phyloP scores from a whole-genome alignment of 2,888 invertebrate genomes.

The Acleris sparsana region DNA sequence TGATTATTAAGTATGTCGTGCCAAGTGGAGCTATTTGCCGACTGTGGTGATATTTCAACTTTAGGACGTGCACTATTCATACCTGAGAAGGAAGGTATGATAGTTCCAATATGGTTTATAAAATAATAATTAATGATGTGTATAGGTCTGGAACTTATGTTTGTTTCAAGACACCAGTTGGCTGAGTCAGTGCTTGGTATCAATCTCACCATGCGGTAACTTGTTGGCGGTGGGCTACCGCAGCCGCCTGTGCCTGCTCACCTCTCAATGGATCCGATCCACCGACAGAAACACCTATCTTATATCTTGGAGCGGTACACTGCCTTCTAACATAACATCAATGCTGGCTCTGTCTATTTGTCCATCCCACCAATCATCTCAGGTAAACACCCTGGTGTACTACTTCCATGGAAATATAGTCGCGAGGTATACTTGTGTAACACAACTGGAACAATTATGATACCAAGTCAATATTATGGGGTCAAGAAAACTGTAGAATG shows the following conservation, averaged over 20 bases:
- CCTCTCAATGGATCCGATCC: constrained; percentile 76
- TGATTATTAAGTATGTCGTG: constrained; percentile 67
- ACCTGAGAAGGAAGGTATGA: constrained; percentile 73
- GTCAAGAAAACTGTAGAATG: too few relatives aligned
- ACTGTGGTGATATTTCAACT: constrained; percentile 84
- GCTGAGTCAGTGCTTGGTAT: constrained; percentile 72
- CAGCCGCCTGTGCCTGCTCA: constrained; percentile 69
- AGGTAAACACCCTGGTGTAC: constrained; percentile 52
- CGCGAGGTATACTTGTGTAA: too few relatives aligned
- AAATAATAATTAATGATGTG: neutral
- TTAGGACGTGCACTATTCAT: constrained; percentile 84
- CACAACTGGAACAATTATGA: too few relatives aligned
- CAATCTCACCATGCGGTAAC: constrained; percentile 74
- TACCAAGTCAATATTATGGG: too few relatives aligned
- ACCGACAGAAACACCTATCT: constrained; percentile 71
- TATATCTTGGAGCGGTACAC: constrained; percentile 76
- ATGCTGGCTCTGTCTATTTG: constrained; percentile 70
- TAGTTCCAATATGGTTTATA: constrained; percentile 5
- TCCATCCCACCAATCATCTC: constrained; percentile 74
- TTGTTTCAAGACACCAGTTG: constrained; percentile 68
- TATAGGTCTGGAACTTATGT: constrained; percentile 18
- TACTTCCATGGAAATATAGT: too few relatives aligned
- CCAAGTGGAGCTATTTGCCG: constrained; percentile 85
- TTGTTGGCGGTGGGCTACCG: constrained; percentile 69
- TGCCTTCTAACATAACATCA: constrained; percentile 67